Base-by-base conservation (phyloP, 30 jellyfish, hydroid and myxozoan species). In the Sanderia malayensis region DNA sequence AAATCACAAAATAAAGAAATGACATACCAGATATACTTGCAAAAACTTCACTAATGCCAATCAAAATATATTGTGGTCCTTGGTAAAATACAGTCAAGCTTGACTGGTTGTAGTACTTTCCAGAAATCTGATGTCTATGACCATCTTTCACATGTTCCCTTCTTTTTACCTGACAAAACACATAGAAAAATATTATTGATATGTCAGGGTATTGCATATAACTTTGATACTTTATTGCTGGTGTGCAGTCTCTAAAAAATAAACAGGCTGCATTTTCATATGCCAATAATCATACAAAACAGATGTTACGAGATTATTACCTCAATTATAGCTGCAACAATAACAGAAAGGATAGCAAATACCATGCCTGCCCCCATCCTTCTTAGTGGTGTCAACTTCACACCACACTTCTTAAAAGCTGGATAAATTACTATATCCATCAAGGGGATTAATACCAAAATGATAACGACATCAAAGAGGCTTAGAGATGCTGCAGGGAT, bases 1-100 rank as follows among this genome's bases (percentile, higher is more conserved):
- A n/a, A n/a, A n/a, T n/a, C n/a, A n/a, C n/a, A n/a, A n/a, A n/a
- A n/a, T n/a, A n/a, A n/a, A n/a, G n/a, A n/a, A n/a, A n/a, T n/a
- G n/a, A n/a, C 85, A 41, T 71, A 89, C 97, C 95, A 28, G 95
- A 61, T 1, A 82, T 82, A 63, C 94, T 83, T 6, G 97, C 76
- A 58, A 89, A 89, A n/a, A 83, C 95, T 68, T 89, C 97, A 70
- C 97, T 79, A 19, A 52, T 37, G 13, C 97, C 97, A 53, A 89
- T 82, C 81, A 89, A 28, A 21, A 74, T 67, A 47, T 47, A 89
- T 32, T 89, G 97, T 11, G 97, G 97, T 2, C 72, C 94, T 62
- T 89, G 97, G 13, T 64, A 58, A 31, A 89, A 89, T 0, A 89
- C 89, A 0, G 97, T 49, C 8, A 82, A 26, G 63, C 32, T 34